These are phyloP conservation scores for Microctenopoma stevenorrisi DNA, from an alignment of 2,797 vertebrate genomes.

Conservation along the genomic window DNA sequence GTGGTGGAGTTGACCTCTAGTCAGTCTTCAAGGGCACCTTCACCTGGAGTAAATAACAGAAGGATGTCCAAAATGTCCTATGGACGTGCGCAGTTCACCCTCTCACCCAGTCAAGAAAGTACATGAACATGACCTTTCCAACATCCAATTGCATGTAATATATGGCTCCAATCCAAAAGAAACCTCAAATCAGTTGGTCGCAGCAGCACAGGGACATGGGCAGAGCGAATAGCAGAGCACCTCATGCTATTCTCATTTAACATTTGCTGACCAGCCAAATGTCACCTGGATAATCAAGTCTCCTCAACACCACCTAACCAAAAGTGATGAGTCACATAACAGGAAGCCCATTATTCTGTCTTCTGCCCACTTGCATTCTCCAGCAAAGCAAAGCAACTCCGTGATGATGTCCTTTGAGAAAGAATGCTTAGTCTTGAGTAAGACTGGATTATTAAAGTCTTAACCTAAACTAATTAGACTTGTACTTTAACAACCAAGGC, in stretches of 20 bases:
- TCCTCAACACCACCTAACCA: slow-evolving; percentile 35
- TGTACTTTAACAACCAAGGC: slow-evolving; percentile 6
- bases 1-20: slow-evolving; percentile 21
- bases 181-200: slow-evolving; percentile 22
- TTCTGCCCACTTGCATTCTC: slow-evolving; percentile 9
- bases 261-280: slow-evolving; percentile 24
- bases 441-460: slow-evolving; percentile 22
- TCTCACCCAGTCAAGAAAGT: slow-evolving; percentile 59
- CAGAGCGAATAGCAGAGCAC: slow-evolving; percentile 1
- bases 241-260: slow-evolving; percentile 24
- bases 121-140: slow-evolving; percentile 45
- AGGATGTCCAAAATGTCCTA: slow-evolving; percentile 31
- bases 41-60: slow-evolving; percentile 6
- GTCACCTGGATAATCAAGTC: slow-evolving; percentile 30
- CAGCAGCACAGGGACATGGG: slow-evolving; percentile 5
- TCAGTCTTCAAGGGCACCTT: slow-evolving; percentile 37
- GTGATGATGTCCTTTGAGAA: not conserved
- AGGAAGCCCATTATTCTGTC: slow-evolving; percentile 22
- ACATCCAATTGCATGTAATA: slow-evolving; percentile 31
- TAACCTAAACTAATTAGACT: slow-evolving; percentile 9
- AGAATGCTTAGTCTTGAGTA: too few species aligned
- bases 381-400: slow-evolving; percentile 7
- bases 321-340: slow-evolving; percentile 21
- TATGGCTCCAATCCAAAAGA: slow-evolving; percentile 26
- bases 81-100: slow-evolving; percentile 12